phyloP scores from a whole-genome alignment of 2,113 vertebrate genomes.

The Leuciscus idus region DNA sequence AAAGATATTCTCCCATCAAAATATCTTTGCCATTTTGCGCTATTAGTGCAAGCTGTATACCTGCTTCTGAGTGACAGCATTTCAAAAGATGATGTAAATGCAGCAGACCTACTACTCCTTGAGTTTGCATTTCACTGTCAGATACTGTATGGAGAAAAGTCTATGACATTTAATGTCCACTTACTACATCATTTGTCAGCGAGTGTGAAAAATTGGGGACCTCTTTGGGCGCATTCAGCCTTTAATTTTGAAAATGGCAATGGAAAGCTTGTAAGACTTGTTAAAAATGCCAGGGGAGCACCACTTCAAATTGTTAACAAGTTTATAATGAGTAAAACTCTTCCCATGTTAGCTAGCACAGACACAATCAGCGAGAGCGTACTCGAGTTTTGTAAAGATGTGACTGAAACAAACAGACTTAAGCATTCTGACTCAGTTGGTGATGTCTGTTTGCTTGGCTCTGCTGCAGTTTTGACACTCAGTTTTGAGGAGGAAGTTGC shows the following conservation, averaged over 20 bases:
- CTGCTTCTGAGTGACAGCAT: neutral
- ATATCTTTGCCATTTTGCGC: slow-evolving; percentile 23
- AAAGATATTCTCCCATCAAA: neutral
- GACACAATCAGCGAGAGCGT: neutral
- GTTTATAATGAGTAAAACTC: neutral
- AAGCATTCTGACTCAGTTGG: neutral
- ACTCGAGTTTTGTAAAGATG: neutral
- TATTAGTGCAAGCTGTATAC: slow-evolving; percentile 31
- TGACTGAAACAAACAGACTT: neutral
- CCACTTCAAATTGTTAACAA: neutral
- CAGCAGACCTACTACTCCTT: slow-evolving; percentile 22
- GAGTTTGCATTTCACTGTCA: slow-evolving; percentile 21
- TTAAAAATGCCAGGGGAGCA: slow-evolving; percentile 13
- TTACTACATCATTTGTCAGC: neutral
- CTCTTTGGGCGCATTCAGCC: slow-evolving; percentile 34
- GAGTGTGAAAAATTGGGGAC: slow-evolving; percentile 23
- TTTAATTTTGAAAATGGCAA: slow-evolving; percentile 41
- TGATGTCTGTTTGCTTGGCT: slow-evolving; percentile 10
- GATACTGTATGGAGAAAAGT: slow-evolving; percentile 13
- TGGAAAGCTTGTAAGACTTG: slow-evolving; percentile 21
- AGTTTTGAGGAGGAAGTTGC: too few relatives aligned
- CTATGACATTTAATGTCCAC: slow-evolving; percentile 44
- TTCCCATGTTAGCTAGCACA: neutral
- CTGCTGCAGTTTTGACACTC: neutral
- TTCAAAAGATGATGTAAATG: slow-evolving; percentile 12